Conservation (phyloP, 2,888 invertebrate genomes). For the Tanytarsus gracilentus region DNA sequence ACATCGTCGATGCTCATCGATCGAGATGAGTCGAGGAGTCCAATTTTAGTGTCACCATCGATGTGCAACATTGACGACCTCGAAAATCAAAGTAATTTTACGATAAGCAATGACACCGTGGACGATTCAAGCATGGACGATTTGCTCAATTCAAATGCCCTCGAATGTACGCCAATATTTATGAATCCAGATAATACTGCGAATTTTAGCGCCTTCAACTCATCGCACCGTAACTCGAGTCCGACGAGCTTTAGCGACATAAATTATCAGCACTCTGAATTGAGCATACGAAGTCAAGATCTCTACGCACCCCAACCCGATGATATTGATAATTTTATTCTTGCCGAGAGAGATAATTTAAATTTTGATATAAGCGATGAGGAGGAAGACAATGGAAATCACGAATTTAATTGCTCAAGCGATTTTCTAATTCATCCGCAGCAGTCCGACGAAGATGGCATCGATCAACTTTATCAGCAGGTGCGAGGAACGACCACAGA, state of each 20-base stretch:
- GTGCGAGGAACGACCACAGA: slow-evolving; percentile 45
- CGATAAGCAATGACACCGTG: slow-evolving; percentile 19
- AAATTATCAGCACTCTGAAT: slow-evolving; percentile 56
- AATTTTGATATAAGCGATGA: slow-evolving; percentile 31
- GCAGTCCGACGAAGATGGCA: slow-evolving; percentile 32
- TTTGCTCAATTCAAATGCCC: slow-evolving; percentile 3
- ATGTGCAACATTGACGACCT: slow-evolving; percentile 33
- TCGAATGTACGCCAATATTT: slow-evolving; percentile 6
- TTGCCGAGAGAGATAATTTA: slow-evolving; percentile 42
- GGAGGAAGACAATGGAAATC: slow-evolving; percentile 31
- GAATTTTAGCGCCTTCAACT: slow-evolving; percentile 15
- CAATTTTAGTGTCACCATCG: slow-evolving; percentile 35
- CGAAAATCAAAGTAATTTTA: slow-evolving; percentile 16
- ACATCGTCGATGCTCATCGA: slow-evolving; percentile 9
- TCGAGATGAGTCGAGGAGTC: slow-evolving; percentile 32
- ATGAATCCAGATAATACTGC: slow-evolving; percentile 23
- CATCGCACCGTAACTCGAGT: slow-evolving; percentile 32
- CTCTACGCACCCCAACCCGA: slow-evolving; percentile 50
- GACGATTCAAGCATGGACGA: slow-evolving; percentile 23
- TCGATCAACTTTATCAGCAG: slow-evolving; percentile 63
- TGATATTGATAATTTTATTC: slow-evolving; percentile 45
- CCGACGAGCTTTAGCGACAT: slow-evolving; percentile 51
- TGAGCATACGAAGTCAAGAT: slow-evolving; percentile 55
- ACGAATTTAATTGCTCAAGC: slow-evolving; percentile 32
- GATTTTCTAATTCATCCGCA: slow-evolving; percentile 31